Percentiles rank a stretch among this genome's conserved stretches.
These are phyloP conservation scores for Heliconius congener DNA, from an alignment of 1,140 invertebrate species.

Conservation along the genomic window DNA sequence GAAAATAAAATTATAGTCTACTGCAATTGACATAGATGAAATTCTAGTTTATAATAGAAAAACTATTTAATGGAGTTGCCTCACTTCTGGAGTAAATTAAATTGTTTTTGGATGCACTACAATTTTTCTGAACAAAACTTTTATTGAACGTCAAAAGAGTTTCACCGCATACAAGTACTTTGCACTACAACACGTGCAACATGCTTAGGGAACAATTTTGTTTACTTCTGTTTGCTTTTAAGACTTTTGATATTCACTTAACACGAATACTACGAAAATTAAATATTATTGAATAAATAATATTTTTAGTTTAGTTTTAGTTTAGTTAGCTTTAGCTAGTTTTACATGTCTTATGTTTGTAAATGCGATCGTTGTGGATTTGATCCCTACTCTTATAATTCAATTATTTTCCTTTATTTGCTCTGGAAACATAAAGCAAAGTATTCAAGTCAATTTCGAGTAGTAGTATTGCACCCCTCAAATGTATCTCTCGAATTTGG, in stretches of 20 bases:
- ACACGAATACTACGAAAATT: background rate
- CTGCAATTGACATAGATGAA: slow-evolving; percentile 10
- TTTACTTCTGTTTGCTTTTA: slow-evolving; percentile 18
- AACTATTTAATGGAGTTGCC: slow-evolving; percentile 36
- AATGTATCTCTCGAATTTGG: too few species aligned
- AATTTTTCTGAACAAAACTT: slow-evolving; percentile 36
- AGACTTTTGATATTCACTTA: background rate
- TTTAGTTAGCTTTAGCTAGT: too few species aligned
- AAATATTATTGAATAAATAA: background rate
- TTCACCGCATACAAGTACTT: slow-evolving; percentile 22
- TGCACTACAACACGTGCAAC: slow-evolving; percentile 23
- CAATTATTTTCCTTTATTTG: too few species aligned
- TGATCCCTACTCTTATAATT: too few species aligned
- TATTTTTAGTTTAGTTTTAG: background rate
- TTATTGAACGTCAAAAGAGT: slow-evolving; percentile 38
- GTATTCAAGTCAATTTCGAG: too few species aligned
- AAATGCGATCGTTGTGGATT: too few species aligned
- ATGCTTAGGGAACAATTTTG: slow-evolving; percentile 20
- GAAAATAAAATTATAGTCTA: slow-evolving; percentile 3
- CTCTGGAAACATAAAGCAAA: too few species aligned
- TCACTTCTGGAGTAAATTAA: slow-evolving; percentile 30
- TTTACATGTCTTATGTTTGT: too few species aligned
- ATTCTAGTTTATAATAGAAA: slow-evolving; percentile 30
- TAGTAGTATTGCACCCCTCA: too few species aligned
- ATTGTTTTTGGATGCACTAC: slow-evolving; percentile 32